Conservation (phyloP, 1,140 invertebrate genomes). For the Aphaenogaster ashmeadi region DNA sequence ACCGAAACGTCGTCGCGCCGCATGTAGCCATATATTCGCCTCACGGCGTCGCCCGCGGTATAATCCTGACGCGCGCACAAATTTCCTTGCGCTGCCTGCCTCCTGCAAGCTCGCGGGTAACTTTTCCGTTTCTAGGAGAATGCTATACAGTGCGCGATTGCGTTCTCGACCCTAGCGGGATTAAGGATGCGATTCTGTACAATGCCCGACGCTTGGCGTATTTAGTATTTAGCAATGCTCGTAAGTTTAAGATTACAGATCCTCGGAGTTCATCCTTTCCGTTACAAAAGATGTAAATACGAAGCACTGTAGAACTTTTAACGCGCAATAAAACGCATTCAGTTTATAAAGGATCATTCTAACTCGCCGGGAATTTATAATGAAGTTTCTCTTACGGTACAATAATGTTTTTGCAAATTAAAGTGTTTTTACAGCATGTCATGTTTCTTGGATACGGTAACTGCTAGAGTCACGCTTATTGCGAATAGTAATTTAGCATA, state of each 20-base stretch:
- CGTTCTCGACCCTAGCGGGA: slow-evolving; percentile 5
- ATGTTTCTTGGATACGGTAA: slow-evolving; percentile 1
- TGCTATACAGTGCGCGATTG: neutral
- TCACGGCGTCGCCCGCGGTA: slow-evolving; percentile 24
- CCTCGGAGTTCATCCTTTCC: neutral
- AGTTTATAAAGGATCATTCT: neutral
- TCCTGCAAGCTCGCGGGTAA: slow-evolving; percentile 19
- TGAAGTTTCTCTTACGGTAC: neutral
- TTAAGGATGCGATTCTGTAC: neutral
- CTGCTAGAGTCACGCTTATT: neutral
- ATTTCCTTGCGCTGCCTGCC: slow-evolving; percentile 28
- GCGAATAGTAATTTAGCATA: slow-evolving; percentile 21
- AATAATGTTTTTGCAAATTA: neutral
- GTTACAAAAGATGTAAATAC: neutral
- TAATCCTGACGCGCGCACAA: slow-evolving; percentile 40
- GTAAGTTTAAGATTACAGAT: slow-evolving; percentile 8
- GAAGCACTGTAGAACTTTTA: neutral
- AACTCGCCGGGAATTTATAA: neutral
- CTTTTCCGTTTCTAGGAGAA: slow-evolving; percentile 18
- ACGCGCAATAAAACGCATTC: neutral
- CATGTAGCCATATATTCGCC: slow-evolving; percentile 54
- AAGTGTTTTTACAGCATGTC: neutral
- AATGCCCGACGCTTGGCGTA: neutral
- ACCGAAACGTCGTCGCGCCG: slow-evolving; percentile 62
- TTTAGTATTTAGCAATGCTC: slow-evolving; percentile 1